Evolutionary conservation across 1,140 invertebrate species (phyloP).

Genomic region (Lordiphosa clarofinis): DNA sequence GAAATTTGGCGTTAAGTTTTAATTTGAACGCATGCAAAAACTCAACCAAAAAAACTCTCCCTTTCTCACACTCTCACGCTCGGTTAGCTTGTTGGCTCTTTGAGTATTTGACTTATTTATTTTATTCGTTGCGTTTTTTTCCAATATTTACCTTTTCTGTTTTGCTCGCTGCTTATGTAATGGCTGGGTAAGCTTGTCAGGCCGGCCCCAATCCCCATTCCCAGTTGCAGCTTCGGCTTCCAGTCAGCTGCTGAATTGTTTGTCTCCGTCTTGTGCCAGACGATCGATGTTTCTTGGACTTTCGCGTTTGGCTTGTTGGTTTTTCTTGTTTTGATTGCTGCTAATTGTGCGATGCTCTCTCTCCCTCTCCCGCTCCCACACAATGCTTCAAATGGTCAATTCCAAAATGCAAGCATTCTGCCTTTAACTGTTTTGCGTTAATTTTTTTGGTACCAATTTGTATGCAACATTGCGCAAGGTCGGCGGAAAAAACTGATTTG

Average conservation of each 20-base stretch:
- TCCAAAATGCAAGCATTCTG: conserved; percentile 33
- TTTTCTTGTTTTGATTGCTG: conserved; percentile 25
- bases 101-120: conserved; percentile 56
- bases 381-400: conserved; percentile 6
- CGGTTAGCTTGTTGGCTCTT: conserved; percentile 35
- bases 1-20: conserved; percentile 40
- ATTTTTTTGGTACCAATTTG: conserved; percentile 24
- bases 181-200: conserved; percentile 37
- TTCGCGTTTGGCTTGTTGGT: conserved; percentile 27
- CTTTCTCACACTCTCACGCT: conserved; percentile 1
- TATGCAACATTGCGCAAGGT: conserved; percentile 38
- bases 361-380: conserved; percentile 18
- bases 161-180: conserved; percentile 72
- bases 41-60: conserved; percentile 4
- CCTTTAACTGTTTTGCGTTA: not conserved
- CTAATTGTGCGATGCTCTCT: conserved; percentile 14
- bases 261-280: conserved; percentile 7
- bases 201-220: conserved; percentile 41
- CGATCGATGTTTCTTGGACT: conserved; percentile 19
- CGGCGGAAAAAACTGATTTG: conserved; percentile 26
- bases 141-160: conserved; percentile 78
- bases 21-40: conserved; percentile 42
- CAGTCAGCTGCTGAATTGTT: conserved; percentile 6
- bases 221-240: conserved; percentile 5
- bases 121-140: conserved; percentile 38